Evolutionary conservation across 2,113 vertebrate species (phyloP).

Genomic region (Arothron firmamentum): DNA sequence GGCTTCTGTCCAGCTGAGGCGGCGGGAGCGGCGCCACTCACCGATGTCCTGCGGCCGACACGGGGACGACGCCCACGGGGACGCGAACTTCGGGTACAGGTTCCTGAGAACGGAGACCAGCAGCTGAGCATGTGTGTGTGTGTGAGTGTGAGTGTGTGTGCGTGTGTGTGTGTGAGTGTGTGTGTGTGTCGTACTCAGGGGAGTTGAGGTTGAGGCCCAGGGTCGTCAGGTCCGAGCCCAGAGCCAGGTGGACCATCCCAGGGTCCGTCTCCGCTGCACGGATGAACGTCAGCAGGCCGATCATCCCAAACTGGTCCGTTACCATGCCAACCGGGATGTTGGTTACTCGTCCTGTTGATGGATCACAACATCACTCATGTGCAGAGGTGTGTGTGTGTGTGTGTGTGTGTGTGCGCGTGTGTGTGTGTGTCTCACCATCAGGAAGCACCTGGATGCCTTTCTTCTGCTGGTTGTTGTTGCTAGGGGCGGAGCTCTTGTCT

Average conservation of each 20-base stretch:
- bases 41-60: slow-evolving; percentile 99
- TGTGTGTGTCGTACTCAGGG: slow-evolving; percentile 84
- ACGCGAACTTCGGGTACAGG: slow-evolving; percentile 98
- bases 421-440: slow-evolving; percentile 80
- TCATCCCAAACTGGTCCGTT: slow-evolving; percentile 99
- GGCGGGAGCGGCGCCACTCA: slow-evolving; percentile 64
- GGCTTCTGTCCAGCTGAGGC: too few relatives aligned
- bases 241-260: slow-evolving; percentile 97
- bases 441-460: slow-evolving; percentile 99
- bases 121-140: slow-evolving; percentile 20
- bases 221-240: slow-evolving; percentile 98
- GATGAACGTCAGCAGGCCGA: slow-evolving; percentile 97
- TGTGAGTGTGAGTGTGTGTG: neutral
- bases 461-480: slow-evolving; percentile 99
- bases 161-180: too few relatives aligned
- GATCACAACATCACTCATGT: too few relatives aligned
- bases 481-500: slow-evolving; percentile 85
- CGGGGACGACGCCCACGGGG: slow-evolving; percentile 96
- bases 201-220: slow-evolving; percentile 99
- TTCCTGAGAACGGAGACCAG: slow-evolving; percentile 76
- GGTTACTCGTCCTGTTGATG: slow-evolving; percentile 87
- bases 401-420: neutral
- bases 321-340: slow-evolving; percentile 99
- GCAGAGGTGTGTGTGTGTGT: neutral
- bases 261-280: slow-evolving; percentile 98